Evolutionary conservation across 2,797 vertebrate genomes (phyloP), one percentile per base, ranked within the genome.

Genomic region (Notolepis coatsorum): DNA sequence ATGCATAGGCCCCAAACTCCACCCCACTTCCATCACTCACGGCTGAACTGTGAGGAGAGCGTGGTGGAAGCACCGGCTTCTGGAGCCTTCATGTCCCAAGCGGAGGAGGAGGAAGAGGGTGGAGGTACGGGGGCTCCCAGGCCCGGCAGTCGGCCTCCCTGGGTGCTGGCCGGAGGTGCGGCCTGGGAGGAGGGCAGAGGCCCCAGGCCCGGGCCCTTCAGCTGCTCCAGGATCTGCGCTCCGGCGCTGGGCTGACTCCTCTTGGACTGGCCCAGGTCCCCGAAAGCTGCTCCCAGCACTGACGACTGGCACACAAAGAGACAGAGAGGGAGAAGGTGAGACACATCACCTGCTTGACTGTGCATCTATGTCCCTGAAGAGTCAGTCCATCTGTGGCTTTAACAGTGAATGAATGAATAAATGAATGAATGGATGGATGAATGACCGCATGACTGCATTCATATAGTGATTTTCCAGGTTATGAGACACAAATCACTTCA

Each of bases 261-360:
- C 81, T 98, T 97, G 77, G 95, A 92, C 53, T 94, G 92, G 17
- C 94, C 89, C 35, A 96, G 89, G 47, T 99, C 96, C 71, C 95
- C 95, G 77, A 98, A 98, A 63, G 95, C 96, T 83, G 96, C 95
- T 80, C 94, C 95, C 65, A 97, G 92, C 71, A 98, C 94, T 24
- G 96, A 95, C 65, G 96, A 96, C 97, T 98, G 59, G n/a, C 31
- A 35, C 31, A 33, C 33, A 61, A 12, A 25, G 1, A 66, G 21
- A 51, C 9, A 60, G 24, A 21, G 4, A 9, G 27, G 27, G 7
- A 63, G 10, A 45, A 2, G 5, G 9, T 4, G 12, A n/a, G 15
- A 23, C 15, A 7, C 23, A 54, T 18, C n/a, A 48, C 30, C 5
- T 27, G 3, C 46, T 37, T 41, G 54, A 28, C 33, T 39, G 15